Evolutionary conservation across 2,113 vertebrate genomes (phyloP), one percentile per base, ranked within the genome.

Genomic region (Caretta caretta): DNA sequence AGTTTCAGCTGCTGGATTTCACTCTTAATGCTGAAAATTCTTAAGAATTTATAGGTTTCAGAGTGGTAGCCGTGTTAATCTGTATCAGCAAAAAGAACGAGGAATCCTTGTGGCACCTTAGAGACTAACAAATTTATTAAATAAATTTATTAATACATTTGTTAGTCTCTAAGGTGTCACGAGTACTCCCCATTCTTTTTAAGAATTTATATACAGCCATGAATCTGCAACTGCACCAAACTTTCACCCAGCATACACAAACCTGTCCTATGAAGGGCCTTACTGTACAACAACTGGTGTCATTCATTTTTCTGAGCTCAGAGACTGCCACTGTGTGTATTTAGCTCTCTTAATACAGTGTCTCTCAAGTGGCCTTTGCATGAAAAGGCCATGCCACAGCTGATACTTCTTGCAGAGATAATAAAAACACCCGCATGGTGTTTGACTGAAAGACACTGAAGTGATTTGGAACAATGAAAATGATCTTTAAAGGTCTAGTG

Each of bases 401-500:
- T 72, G 78, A 75, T 62, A 17, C 19, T 92, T n/a, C 86, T 87
- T 24, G 1, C 86, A 80, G 35, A 93, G 69, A 42, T 57, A 5
- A 83, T 86, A 29, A 8, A 14, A 81, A 5, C 5, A 54, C 11
- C 72, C 85, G 0, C 1, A 12, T 4, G 57, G 53, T 49, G 51
- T 50, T 4, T 1, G 86, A 89, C 83, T 84, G 87, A 14, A 83
- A 87, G 87, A 88, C 72, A 14, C 38, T 5, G 3, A 3, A 48
- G 56, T 35, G 65, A 3, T 62, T 89, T 90, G 72, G 72, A 80
- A 38, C 48, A 46, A 27, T 65, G 86, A 91, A 90, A 22, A 65
- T 25, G 80, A 94, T 86, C 92, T 85, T 88, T 91, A 92, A 94
- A 97, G 90, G 96, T 94, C 95, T 88, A 48, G 50, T 85, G 90